phyloP scores from a whole-genome alignment of 2,113 vertebrate species.

The Halichoerus grypus region DNA sequence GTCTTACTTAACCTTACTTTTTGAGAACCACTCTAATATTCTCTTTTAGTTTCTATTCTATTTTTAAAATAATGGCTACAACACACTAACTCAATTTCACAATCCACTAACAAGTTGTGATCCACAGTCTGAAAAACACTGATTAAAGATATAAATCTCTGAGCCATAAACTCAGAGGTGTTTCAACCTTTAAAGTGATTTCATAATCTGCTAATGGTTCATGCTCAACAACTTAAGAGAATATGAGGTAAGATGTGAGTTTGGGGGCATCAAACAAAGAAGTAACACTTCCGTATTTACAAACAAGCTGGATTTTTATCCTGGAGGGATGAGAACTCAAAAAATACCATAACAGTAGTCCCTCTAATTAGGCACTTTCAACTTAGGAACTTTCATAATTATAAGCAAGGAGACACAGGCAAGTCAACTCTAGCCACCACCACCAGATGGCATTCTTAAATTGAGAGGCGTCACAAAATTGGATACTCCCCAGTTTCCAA shows the following conservation, averaged over 20 bases:
- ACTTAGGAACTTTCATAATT: not conserved
- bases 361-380: conserved; percentile 12
- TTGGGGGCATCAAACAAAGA: conserved; percentile 26
- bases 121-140: conserved; percentile 17
- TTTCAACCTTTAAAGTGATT: conserved; percentile 36
- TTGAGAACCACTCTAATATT: conserved; percentile 17
- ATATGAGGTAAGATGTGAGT: not conserved
- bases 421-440: not conserved
- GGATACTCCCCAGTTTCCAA: not conserved
- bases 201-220: not conserved
- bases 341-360: not conserved
- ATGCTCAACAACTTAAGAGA: conserved; percentile 44
- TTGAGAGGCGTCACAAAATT: conserved; percentile 3
- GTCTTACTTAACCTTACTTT: not conserved
- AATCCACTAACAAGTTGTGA: conserved; percentile 44
- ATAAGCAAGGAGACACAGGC: not conserved
- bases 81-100: conserved; percentile 45
- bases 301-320: not conserved
- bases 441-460: conserved; percentile 66
- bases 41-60: conserved; percentile 48
- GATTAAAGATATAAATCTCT: not conserved
- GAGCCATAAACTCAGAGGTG: conserved; percentile 27
- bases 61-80: conserved; percentile 18
- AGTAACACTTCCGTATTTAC: not conserved
- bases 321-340: not conserved